Conservation (phyloP, 2,888 invertebrate genomes). For the Drosophila ustulata region DNA sequence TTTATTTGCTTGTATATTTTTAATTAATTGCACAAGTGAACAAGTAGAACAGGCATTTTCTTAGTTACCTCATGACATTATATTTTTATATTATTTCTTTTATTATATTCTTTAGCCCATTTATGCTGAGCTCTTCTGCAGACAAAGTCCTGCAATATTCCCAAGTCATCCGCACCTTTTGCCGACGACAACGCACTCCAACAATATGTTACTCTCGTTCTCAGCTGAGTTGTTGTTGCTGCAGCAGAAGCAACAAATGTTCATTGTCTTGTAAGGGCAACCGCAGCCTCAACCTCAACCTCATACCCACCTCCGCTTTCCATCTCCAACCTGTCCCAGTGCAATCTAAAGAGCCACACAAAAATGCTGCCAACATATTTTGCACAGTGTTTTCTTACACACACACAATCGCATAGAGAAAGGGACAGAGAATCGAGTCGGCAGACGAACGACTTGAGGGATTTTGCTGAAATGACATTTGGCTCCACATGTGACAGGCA, state of each 20-base stretch:
- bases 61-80: not conserved
- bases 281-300: slow-evolving; percentile 22
- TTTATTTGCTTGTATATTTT: not conserved
- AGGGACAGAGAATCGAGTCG: slow-evolving; percentile 26
- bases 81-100: not conserved
- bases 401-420: slow-evolving; percentile 13
- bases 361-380: slow-evolving; percentile 71
- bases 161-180: slow-evolving; percentile 41
- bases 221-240: slow-evolving; percentile 21
- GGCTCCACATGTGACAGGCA: slow-evolving; percentile 80
- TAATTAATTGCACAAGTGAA: not conserved
- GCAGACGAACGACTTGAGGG: slow-evolving; percentile 82
- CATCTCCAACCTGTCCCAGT: slow-evolving; percentile 46
- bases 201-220: slow-evolving; percentile 9
- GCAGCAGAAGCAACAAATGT: slow-evolving; percentile 59
- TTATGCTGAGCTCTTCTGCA: not conserved
- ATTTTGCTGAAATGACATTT: slow-evolving; percentile 84
- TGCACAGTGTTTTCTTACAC: slow-evolving; percentile 62
- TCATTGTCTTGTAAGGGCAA: slow-evolving; percentile 67
- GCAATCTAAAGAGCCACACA: slow-evolving; percentile 73
- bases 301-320: not conserved
- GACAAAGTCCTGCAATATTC: slow-evolving; percentile 1
- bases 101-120: not conserved
- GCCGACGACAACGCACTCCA: slow-evolving; percentile 23
- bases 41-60: not conserved